Evolutionary conservation across 2,888 invertebrate genomes (phyloP), one percentile per base, ranked within the genome.

Genomic region (Branchipolynoe longqiensis): DNA sequence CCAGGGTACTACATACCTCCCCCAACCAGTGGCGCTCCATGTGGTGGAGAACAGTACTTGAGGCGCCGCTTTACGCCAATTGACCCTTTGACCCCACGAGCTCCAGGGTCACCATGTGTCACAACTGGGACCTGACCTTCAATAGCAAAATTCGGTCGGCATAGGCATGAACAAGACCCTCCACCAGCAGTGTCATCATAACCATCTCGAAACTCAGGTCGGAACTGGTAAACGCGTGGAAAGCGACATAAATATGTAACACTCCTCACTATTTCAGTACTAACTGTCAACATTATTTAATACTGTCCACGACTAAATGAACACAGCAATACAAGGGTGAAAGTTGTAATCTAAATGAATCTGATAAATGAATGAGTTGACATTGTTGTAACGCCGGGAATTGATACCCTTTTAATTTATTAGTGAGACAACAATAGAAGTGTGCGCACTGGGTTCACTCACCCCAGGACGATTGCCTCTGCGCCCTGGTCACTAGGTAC

Each of bases 391-490:
- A n/a, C n/a, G n/a, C n/a, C n/a, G n/a, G n/a, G n/a, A n/a, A n/a
- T n/a, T n/a, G n/a, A n/a, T n/a, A n/a, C n/a, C n/a, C n/a, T 38
- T 25, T 28, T 40, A 12, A 73, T 36, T 64, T 28, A 25, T 25
- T 28, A 28, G 28, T 58, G 41, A 59, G 28, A 38, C 56, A 2
- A 58, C 54, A n/a, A 59, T 4, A 36, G 54, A 38, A 58, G 28
- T 48, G 18, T 82, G 0, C 36, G 54, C 22, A n/a, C n/a, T n/a
- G n/a, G n/a, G n/a, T n/a, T n/a, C 54, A 25, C 58, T 94, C 95
- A 97, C 97, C 97, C 98, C 98, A 98, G 0, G 98, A 97, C 82
- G 93, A 93, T 22, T 93, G 93, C 64, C 92, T 90, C 31, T 89
- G 91, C 14, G 89, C 89, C 87, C 93, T 92, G n/a, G 91, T 90